Evolutionary conservation across 2,888 invertebrate species (phyloP), one percentile per base, ranked within the genome.

Genomic region (Drosophila emarginata): DNA sequence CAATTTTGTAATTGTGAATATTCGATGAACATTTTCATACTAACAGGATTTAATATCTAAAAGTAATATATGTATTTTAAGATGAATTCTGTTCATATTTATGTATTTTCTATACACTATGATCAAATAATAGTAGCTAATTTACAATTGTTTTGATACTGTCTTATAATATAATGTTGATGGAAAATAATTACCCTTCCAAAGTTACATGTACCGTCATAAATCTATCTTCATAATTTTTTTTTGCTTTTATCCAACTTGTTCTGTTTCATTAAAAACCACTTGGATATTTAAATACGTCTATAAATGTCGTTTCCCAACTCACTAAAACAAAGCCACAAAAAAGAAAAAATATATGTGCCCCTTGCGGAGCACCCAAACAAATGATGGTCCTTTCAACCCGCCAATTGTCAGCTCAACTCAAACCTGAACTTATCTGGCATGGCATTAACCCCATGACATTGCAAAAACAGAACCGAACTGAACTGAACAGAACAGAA

Each of bases 361-460:
- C 64, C 64, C 74, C 72, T 11, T 14, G 36, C 26, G 67, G 54
- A 79, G 77, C 61, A 69, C 64, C 59, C 67, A 73, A 81, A 81
- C 82, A 81, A 80, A 80, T 80, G 82, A 76, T 73, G 77, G 54
- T 58, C 79, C 66, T 76, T 77, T 73, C 73, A 77, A 67, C 76
- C 69, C 79, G 70, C 76, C 81, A 77, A 80, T 80, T 80, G 76
- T 77, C 78, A 80, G 76, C 79, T 80, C 78, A 21, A 45, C 62
- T 53, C 40, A 32, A 12, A 62, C 28, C 65, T 40, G 40, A 64
- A 18, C 50, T 36, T 50, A 45, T 65, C 45, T 79, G 73, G 73
- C 79, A 65, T 63, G 77, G 76, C 73, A 81, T 79, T 80, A 81
- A 80, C 82, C 78, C 82, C 78, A 71, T 76, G 76, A 71, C 67